Base-by-base conservation (phyloP, 2,888 invertebrate genomes). In the Melanchra persicariae region DNA sequence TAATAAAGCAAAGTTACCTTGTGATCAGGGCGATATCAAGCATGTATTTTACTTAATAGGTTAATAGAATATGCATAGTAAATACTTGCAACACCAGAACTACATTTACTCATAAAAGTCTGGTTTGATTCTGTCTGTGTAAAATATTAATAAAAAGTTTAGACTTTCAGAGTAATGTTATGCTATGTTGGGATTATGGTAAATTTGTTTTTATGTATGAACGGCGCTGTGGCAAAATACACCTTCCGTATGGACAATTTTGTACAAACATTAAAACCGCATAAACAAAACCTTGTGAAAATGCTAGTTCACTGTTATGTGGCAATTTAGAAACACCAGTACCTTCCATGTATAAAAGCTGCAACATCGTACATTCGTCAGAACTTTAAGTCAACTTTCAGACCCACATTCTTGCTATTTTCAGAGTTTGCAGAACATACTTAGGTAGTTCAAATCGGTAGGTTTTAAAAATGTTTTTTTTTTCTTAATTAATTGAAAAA, bases 281-380 rank as follows among this genome's bases (percentile, higher is more conserved):
- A 37, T 15, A 30, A 64, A 37, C 58, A 26, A 68, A 64, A 30
- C 65, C 65, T 15, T 26, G 6, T 19, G 12, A 65, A 45, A 22
- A 68, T 51, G 12, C 62, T 73, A 76, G 81, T 72, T 30, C 3
- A 45, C 12, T 24, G 22, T 51, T n/a, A 71, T 70, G 40, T 59
- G 57, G 58, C 40, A 59, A 70, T 72, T 76, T 70, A 49, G 30
- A 61, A 52, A 54, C 40, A 59, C 34, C 15, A 43, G 57, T 17
- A 61, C 10, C 15, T 64, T 17, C 17, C 17, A 60, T 17, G 22
- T 67, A 76, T 83, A 81, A 76, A 83, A 75, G 63, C 58, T 1
- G 54, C 37, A 12, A 34, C 40, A 40, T 47, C 30, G 45, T 65
- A 54, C 49, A 67, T 52, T 66, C 6, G 26, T 55, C 54, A 54